A percentile compares a stretch with the other conserved stretches of the same genome.
phyloP scores from a whole-genome alignment of 2,113 vertebrate genomes.

The Aphyosemion australe region DNA sequence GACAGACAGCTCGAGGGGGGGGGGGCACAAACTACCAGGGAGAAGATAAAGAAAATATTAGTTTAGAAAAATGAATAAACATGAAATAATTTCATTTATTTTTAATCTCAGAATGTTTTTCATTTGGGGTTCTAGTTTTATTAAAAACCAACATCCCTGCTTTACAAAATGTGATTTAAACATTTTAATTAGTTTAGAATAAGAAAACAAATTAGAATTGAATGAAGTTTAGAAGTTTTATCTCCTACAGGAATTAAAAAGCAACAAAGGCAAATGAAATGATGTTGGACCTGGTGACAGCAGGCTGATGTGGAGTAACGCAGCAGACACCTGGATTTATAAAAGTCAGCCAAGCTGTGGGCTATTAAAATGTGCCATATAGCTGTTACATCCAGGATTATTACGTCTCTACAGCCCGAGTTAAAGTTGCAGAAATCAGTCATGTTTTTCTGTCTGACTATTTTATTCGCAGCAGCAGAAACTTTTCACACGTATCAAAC shows the following conservation, averaged over 20 bases:
- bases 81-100: background rate
- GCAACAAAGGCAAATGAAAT: too few species aligned
- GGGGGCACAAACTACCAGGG: too few species aligned
- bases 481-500: slow-evolving; percentile 26
- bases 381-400: slow-evolving; percentile 11
- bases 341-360: slow-evolving; percentile 11
- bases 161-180: background rate
- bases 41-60: too few species aligned
- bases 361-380: background rate
- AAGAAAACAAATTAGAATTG: background rate
- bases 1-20: too few species aligned
- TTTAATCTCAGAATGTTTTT: background rate
- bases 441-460: slow-evolving; percentile 13
- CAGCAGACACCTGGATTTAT: slow-evolving; percentile 9
- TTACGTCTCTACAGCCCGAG: slow-evolving; percentile 2
- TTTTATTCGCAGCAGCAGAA: slow-evolving; percentile 38
- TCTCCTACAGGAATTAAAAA: background rate
- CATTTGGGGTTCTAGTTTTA: background rate
- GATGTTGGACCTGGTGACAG: too few species aligned
- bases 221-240: background rate
- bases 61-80: background rate
- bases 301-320: slow-evolving; percentile 1
- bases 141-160: background rate
- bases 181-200: background rate
- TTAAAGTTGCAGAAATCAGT: slow-evolving; percentile 1